A percentile compares a stretch with the other conserved stretches of the same genome.
These are phyloP conservation scores for Hyposmocoma kahamanoa DNA, from an alignment of 1,140 invertebrate genomes.

Conservation along the genomic window DNA sequence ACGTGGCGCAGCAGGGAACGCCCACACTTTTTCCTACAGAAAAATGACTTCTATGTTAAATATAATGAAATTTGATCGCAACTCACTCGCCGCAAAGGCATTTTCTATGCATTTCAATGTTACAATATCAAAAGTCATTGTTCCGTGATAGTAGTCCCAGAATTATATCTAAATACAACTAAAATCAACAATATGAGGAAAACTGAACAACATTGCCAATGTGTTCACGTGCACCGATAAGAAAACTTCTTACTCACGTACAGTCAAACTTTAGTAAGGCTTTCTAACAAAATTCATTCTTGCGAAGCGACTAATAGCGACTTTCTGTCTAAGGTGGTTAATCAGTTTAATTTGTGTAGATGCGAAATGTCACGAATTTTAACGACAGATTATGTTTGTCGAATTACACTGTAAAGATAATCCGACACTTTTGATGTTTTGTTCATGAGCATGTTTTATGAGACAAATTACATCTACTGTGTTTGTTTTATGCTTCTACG, in stretches of 20 bases:
- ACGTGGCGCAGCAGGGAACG: too few species aligned
- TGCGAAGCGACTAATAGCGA: constrained; percentile 24
- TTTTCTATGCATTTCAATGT: too few species aligned
- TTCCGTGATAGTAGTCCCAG: too few species aligned
- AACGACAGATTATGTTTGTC: not conserved
- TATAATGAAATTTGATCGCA: too few species aligned
- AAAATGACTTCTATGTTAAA: too few species aligned
- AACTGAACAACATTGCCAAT: constrained; percentile 21
- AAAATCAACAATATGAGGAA: not conserved
- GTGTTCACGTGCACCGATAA: constrained; percentile 23
- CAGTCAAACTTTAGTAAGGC: constrained; percentile 20
- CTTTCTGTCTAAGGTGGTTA: constrained; percentile 14
- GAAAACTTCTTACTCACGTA: constrained; percentile 36
- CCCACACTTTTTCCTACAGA: too few species aligned
- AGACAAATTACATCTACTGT: too few species aligned
- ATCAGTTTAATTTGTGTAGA: constrained; percentile 17
- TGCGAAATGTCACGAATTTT: not conserved
- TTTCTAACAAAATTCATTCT: constrained; percentile 31
- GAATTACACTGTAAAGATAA: not conserved
- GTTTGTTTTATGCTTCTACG: too few species aligned
- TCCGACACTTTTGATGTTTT: constrained; percentile 16
- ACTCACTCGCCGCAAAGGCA: too few species aligned
- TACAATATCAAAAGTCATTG: too few species aligned
- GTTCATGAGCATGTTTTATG: too few species aligned
- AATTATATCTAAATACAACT: too few species aligned